These are phyloP conservation scores for Desmophyllum pertusum DNA, from an alignment of 92 coral and sea anemone species.

Conservation along the genomic window DNA sequence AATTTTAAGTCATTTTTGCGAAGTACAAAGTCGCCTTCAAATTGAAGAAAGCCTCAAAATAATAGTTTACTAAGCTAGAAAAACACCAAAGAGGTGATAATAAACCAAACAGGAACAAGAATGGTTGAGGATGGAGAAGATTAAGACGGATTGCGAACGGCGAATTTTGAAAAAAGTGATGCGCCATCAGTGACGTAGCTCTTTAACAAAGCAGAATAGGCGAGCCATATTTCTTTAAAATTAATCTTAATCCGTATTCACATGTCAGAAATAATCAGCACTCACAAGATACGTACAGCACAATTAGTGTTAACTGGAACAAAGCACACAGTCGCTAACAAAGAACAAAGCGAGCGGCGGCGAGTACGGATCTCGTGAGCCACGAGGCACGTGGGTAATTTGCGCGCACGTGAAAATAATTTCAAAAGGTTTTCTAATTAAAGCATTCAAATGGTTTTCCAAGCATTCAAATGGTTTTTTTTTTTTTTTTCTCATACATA, in stretches of 20 bases:
- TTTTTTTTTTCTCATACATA: not conserved
- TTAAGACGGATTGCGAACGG: no score
- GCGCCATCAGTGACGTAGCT: no score
- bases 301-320: constrained; percentile 13
- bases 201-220: not conserved
- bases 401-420: not conserved
- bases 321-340: constrained; percentile 3
- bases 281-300: not conserved
- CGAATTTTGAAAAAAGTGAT: no score
- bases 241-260: not conserved
- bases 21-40: no score
- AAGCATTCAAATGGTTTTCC: not conserved
- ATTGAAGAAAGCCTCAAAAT: no score
- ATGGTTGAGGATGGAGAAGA: no score
- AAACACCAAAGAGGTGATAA: no score
- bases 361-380: not conserved
- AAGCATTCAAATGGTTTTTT: not conserved
- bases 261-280: not conserved
- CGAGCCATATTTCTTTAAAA: not conserved
- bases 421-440: not conserved
- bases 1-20: no score
- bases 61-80: no score
- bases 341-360: constrained; percentile 9
- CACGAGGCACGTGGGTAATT: constrained; percentile 30
- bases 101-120: no score